phyloP scores from a whole-genome alignment of 2,797 vertebrate species.

The Danionella dracula region DNA sequence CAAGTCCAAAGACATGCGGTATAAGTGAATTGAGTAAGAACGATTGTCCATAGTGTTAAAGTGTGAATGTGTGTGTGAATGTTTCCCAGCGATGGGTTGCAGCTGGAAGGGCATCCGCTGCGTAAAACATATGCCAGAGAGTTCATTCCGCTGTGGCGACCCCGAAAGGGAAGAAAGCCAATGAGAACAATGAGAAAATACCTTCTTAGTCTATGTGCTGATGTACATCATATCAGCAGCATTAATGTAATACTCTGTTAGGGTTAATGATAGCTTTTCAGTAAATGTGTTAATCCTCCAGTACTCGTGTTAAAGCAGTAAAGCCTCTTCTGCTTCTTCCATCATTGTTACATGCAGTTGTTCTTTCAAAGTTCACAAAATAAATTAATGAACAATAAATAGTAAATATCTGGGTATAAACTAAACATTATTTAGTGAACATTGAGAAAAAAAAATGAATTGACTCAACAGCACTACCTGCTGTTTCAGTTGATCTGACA shows the following conservation, averaged over 20 bases:
- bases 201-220: not conserved
- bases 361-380: not conserved
- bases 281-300: not conserved
- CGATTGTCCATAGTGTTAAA: no score
- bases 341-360: not conserved
- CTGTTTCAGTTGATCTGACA: no score
- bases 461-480: no score
- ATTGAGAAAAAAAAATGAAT: no score
- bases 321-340: not conserved
- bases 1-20: no score
- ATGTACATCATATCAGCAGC: not conserved
- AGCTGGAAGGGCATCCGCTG: no score
- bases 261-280: not conserved
- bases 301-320: conserved; percentile 8
- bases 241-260: not conserved
- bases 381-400: not conserved
- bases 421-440: conserved; percentile 20
- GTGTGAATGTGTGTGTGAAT: no score
- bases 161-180: no score
- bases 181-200: conserved; percentile 3
- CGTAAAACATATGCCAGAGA: no score
- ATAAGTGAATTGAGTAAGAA: no score
- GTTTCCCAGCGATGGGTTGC: no score
- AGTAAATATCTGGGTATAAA: conserved; percentile 4
- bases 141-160: no score